Evolutionary conservation across 2,797 vertebrate genomes (phyloP).

Genomic region (Myioborus melanocephalus): DNA sequence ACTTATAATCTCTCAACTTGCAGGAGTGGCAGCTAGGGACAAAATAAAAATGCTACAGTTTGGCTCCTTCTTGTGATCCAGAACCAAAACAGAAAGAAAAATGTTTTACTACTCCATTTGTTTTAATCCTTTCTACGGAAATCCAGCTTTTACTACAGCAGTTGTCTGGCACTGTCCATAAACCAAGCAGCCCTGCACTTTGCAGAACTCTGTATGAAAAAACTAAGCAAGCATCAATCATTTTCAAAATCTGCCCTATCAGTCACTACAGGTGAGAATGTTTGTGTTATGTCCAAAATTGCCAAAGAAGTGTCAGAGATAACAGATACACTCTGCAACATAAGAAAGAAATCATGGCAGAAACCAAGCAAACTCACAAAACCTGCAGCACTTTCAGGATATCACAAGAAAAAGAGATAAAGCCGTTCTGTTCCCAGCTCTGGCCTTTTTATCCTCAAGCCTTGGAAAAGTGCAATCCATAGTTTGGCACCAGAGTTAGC

Average conservation of each 20-base stretch:
- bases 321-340: neutral
- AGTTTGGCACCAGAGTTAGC: neutral
- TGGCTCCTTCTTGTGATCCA: neutral
- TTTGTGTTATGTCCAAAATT: neutral
- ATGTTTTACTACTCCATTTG: neutral
- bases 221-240: neutral
- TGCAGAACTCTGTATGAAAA: neutral
- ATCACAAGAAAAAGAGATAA: neutral
- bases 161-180: neutral
- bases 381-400: neutral
- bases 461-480: neutral
- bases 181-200: neutral
- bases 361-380: neutral
- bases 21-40: neutral
- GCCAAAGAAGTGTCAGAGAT: neutral
- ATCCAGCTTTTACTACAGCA: neutral
- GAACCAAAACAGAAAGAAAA: neutral
- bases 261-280: neutral
- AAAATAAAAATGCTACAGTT: neutral
- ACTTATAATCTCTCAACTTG: neutral
- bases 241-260: neutral
- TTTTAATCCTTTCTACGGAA: neutral
- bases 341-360: neutral
- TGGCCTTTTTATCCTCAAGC: neutral
- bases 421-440: neutral